These are phyloP conservation scores for Ostrea edulis DNA, from an alignment of 1,140 invertebrate genomes.

Conservation along the genomic window DNA sequence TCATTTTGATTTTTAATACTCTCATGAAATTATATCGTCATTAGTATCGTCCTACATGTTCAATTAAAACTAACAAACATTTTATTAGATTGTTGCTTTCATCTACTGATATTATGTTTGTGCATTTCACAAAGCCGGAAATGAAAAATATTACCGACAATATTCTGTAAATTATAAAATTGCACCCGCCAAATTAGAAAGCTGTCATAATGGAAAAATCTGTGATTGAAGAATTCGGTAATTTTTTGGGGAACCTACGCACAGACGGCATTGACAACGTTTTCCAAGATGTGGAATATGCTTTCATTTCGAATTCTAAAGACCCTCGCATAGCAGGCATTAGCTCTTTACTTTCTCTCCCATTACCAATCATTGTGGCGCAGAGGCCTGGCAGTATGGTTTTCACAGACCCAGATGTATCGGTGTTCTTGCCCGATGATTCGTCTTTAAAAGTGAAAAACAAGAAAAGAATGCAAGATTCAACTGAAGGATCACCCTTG, in stretches of 20 bases:
- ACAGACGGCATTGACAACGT: slow-evolving; percentile 45
- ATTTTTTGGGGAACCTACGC: slow-evolving; percentile 36
- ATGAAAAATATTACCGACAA: neutral
- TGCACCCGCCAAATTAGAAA: slow-evolving; percentile 28
- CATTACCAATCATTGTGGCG: slow-evolving; percentile 45
- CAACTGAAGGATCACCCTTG: slow-evolving; percentile 49
- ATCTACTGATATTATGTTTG: neutral
- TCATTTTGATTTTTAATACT: neutral
- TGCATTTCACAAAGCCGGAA: neutral
- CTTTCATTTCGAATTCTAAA: slow-evolving; percentile 19
- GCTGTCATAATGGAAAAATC: neutral
- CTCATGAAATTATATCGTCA: neutral
- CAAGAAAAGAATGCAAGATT: slow-evolving; percentile 19
- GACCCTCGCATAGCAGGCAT: slow-evolving; percentile 14
- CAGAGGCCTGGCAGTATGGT: slow-evolving; percentile 38
- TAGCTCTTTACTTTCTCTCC: slow-evolving; percentile 4
- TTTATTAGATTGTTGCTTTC: no score
- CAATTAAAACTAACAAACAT: no score
- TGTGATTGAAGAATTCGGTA: neutral
- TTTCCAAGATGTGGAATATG: slow-evolving; percentile 42
- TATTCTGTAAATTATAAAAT: slow-evolving; percentile 29
- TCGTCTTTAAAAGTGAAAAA: neutral
- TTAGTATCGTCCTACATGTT: no score
- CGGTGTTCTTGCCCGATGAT: neutral
- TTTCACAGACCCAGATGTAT: slow-evolving; percentile 18